These are phyloP conservation scores for Anolis carolinensis DNA, from an alignment of 2,113 vertebrate species.

Conservation along the genomic window DNA sequence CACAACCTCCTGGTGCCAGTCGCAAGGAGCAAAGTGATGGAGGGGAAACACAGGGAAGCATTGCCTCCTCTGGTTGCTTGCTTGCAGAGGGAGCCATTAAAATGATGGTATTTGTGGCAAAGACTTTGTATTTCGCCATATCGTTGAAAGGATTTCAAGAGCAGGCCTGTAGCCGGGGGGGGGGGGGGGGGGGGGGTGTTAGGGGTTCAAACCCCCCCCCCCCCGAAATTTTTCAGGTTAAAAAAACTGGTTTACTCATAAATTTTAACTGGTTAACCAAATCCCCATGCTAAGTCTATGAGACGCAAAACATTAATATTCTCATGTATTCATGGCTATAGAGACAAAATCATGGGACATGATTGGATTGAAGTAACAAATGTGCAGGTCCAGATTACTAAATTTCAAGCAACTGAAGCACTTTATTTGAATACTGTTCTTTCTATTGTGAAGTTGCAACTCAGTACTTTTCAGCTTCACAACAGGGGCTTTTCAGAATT, in stretches of 20 bases:
- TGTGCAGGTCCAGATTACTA: not conserved
- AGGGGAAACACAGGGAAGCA: not conserved
- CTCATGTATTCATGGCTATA: too few species aligned
- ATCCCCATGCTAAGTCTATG: too few species aligned
- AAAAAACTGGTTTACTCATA: too few species aligned
- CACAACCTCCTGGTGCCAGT: not conserved
- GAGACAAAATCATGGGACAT: not conserved
- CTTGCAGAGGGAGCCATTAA: too few species aligned
- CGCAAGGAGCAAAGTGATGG: not conserved
- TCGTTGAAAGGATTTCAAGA: not conserved
- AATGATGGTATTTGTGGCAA: too few species aligned
- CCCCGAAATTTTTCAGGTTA: too few species aligned
- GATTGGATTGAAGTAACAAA: not conserved
- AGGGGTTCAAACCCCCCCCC: too few species aligned
- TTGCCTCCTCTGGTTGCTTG: not conserved
- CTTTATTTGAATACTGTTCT: not conserved
- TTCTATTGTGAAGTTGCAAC: rapidly evolving
- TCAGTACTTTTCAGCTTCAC: not conserved
- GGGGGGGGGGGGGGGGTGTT: too few species aligned
- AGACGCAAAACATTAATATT: not conserved
- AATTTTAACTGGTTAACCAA: too few species aligned
- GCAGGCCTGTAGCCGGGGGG: too few species aligned
- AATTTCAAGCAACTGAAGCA: not conserved
- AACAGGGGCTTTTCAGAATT: rapidly evolving
- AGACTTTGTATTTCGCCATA: not conserved